Evolutionary conservation across 2,797 vertebrate genomes (phyloP), one percentile per base, ranked within the genome.

Genomic region (Leptoclinus maculatus): DNA sequence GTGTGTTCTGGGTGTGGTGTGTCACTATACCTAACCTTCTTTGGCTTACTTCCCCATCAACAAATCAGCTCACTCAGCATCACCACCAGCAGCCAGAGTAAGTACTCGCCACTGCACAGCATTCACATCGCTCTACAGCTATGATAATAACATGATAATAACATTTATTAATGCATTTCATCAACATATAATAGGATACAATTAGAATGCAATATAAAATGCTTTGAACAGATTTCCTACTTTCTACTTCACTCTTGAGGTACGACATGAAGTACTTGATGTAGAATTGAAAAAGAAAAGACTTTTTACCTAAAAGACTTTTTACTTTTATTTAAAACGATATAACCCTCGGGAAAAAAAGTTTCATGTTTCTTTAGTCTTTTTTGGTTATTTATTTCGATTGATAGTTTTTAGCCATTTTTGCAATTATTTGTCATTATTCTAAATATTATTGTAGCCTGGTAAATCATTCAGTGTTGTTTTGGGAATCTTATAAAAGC

Each of bases 21-120:
- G 17, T 83, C 83, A 74, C 62, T n/a, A n/a, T n/a, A 69, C 51
- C 75, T 87, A 69, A 75, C 45, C 79, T 36, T 53, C 25, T 74
- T 43, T 41, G 47, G 29, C 57, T 75, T 86, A 92, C 94, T 95
- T 95, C 94, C 95, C 89, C 80, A 89, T 91, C 73, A 88, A 85
- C n/a, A 84, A 53, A 59, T 71, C 38, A 54, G 71, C 47, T 85
- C 53, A 58, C 49, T 79, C 74, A 90, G 78, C 90, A 91, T 88
- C 90, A 71, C 11, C 77, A 36, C 3, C 87, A 88, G 71, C 87
- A 84, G 67, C 77, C 68, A 76, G 74, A 76, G 93, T 94, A 84
- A 93, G 93, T 83, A 47, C 66, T 49, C 45, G 41, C 19, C 43
- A 53, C 49, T 72, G 43, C 71, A 51, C 39, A 32, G 13, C 17